phyloP scores from a whole-genome alignment of 2,797 vertebrate genomes.

The Sebastes umbrosus region DNA sequence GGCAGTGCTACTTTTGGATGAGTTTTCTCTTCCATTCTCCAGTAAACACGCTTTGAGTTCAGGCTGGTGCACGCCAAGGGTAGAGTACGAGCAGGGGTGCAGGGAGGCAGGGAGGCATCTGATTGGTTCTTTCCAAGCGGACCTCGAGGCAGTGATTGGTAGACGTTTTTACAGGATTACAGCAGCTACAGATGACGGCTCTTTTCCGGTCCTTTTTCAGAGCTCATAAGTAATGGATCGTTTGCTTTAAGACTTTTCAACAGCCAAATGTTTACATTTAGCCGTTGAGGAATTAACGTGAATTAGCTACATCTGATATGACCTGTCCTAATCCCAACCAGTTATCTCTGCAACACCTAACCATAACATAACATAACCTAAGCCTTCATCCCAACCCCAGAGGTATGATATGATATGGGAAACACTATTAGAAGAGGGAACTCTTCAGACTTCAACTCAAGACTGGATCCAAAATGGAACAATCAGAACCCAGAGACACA shows the following conservation, averaged over 20 bases:
- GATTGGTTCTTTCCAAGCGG: too few relatives aligned
- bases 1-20: too few relatives aligned
- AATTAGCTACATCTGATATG: background rate
- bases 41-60: too few relatives aligned
- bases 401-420: background rate
- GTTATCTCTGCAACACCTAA: background rate
- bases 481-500: background rate
- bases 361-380: background rate
- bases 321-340: background rate
- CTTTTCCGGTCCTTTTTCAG: too few relatives aligned
- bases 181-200: too few relatives aligned
- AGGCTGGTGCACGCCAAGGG: too few relatives aligned
- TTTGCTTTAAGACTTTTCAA: background rate
- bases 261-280: background rate
- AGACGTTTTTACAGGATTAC: too few relatives aligned
- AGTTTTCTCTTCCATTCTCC: too few relatives aligned
- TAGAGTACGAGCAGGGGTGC: too few relatives aligned
- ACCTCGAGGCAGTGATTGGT: too few relatives aligned
- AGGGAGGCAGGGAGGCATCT: too few relatives aligned
- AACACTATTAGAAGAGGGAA: background rate
- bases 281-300: background rate
- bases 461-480: background rate
- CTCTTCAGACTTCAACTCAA: background rate
- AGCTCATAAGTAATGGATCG: too few relatives aligned
- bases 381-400: background rate